Base-by-base conservation (phyloP, 2,113 vertebrate species). In the Apteryx owenii region DNA sequence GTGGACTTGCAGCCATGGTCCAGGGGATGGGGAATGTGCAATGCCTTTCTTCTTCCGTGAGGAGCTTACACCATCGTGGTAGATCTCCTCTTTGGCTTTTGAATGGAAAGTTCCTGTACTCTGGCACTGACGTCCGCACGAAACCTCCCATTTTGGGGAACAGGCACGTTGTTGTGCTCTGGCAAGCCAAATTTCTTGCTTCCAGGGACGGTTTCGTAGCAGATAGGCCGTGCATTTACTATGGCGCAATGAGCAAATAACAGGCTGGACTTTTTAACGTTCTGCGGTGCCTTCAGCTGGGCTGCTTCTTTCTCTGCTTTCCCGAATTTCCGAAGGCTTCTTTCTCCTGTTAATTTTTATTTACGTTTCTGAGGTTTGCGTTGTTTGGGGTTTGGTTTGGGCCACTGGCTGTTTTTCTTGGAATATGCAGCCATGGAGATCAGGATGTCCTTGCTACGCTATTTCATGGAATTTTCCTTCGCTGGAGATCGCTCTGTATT, bases 361-460 rank as follows among this genome's bases (percentile, higher is more conserved):
- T 98, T 98, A 97, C 1, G 2, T 98, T 98, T 96, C 94, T 98
- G 97, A 98, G 95, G 96, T 96, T 96, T 95, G 44, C 2, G 8
- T 96, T 97, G 97, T 97, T 98, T 97, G 93, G 97, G 85, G 53
- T 92, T 94, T n/a, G 53, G 72, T 93, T 94, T 96, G 96, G 96
- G 97, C 95, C 97, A 69, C 95, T 96, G 92, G 85, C 95, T 98
- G 95, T 96, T 98, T 97, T 97, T 96, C 97, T 97, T 98, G 97
- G 98, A 97, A 93, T 96, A 93, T 95, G 19, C 44, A 5, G 13
- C 72, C 95, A 78, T 66, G 90, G 72, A 93, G 95, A 1, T 44
- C 85, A 87, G 97, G 97, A 97, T 96, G 96, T 97, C 93, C 97
- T 97, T 94, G 76, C 48, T 61, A 80, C 1, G 2, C 93, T 94